Base-by-base conservation (phyloP, 2,113 vertebrate genomes). In the Scomber japonicus region DNA sequence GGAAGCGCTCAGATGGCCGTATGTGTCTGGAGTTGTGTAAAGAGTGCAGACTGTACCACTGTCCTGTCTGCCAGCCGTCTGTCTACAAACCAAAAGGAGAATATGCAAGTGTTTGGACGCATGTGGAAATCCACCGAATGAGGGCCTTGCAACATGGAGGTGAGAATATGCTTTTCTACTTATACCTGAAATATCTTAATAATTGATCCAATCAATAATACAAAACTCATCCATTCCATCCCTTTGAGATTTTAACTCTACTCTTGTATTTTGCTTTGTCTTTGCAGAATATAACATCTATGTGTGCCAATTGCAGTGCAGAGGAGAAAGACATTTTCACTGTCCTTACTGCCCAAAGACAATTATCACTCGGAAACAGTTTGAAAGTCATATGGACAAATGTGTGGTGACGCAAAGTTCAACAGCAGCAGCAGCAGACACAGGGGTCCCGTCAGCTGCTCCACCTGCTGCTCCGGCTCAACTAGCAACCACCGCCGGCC, bases 131-230 rank as follows among this genome's bases (percentile, higher is more conserved):
- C 59, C 71, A 74, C 71, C 54, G 71, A 30, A 63, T 74, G 50
- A 74, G 71, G 50, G 71, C 71, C 11, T n/a, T 74, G 12, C 40
- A 74, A 40, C 71, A 74, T 31, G 60, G 71, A 74, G 71, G 71
- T 55, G 49, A 74, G 60, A 55, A 13, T 35, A 35, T 15, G 24
- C 16, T 3, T 13, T 45, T 11, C 19, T 56, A 17, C 35, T 0
- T 9, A 14, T 49, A 10, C 44, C 11, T 61, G 11, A 61, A 11
- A 17, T 54, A 13, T 3, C 24, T 16, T 13, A 21, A 46, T n/a
- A 1, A 9, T 35, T 11, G 19, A 71, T 46, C 24, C 30, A 19
- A 1, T 27, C 1, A 6, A 24, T 49, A 17, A 24, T 24, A 24
- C n/a, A 24, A 35, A 69, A 40, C 35, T 40, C 35, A 27, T 27